Conservation (phyloP, 2,113 vertebrate genomes). For the Oncorhynchus nerka region DNA sequence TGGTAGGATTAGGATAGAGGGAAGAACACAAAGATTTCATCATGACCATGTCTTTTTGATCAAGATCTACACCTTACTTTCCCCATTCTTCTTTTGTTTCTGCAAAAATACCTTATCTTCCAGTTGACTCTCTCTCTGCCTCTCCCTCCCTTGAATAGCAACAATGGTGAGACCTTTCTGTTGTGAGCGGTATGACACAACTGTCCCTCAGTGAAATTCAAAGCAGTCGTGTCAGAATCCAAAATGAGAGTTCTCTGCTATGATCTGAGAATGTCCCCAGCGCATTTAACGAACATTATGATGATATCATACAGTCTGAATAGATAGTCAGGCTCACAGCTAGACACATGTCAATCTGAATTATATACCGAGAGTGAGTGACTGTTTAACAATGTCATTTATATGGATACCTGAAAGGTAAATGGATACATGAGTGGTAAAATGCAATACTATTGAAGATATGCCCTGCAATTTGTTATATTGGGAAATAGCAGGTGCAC, state of each 20-base stretch:
- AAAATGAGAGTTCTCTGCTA: constrained; percentile 1
- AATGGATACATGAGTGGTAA: background rate
- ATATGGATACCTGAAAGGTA: background rate
- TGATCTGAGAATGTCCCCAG: too few relatives aligned
- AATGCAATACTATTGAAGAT: background rate
- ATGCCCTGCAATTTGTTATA: background rate
- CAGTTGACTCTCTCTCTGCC: background rate
- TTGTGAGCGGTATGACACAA: constrained; percentile 35
- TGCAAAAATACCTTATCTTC: background rate
- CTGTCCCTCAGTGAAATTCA: constrained; percentile 32
- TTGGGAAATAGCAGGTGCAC: too few relatives aligned
- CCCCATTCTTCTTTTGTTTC: background rate
- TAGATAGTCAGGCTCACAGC: background rate
- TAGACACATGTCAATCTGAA: background rate
- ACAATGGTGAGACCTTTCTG: constrained; percentile 8
- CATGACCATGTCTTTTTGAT: background rate
- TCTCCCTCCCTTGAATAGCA: background rate
- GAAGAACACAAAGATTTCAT: constrained; percentile 45
- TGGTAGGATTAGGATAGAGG: constrained; percentile 53
- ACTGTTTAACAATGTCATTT: background rate
- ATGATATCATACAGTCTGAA: background rate
- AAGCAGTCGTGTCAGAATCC: constrained; percentile 9
- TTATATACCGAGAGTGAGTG: background rate
- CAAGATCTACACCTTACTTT: background rate
- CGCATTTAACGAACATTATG: background rate